Base-by-base conservation (phyloP, 2,888 invertebrate species). In the Tridacna gigas region DNA sequence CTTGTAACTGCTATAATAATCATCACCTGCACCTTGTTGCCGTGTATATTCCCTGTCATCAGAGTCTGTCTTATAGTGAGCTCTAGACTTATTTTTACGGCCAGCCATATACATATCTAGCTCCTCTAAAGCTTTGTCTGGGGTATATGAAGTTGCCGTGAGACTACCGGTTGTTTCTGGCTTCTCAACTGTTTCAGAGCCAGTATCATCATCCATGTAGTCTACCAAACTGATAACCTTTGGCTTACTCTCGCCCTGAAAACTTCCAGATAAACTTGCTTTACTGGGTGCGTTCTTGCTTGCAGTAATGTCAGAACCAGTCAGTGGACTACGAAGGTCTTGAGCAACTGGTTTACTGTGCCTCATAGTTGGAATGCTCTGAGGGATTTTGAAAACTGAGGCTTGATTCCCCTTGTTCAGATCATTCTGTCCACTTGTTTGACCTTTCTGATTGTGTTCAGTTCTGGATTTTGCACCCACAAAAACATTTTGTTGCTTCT, bases 81-180 rank as follows among this genome's bases (percentile, higher is more conserved):
- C 37, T 37, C 37, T 37, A 37, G 37, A 37, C 37, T 37, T n/a
- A n/a, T n/a, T n/a, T n/a, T n/a, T 75, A 56, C 61, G n/a, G 2
- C 75, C 9, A 25, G 74, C 71, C 18, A 56, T 65, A 66, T 82
- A 82, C 26, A 73, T 76, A 73, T 85, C 82, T 25, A 82, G 79
- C 48, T 85, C 85, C 77, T 85, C 74, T 20, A 85, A 28, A 20
- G 85, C 85, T 67, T 69, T 82, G n/a, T 82, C 56, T 47, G 79
- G 63, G 20, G 66, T 74, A 37, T 75, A 47, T 20, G 15, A 20
- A 56, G 15, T 56, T 15, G 56, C 3, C 2, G 20, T 15, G 18
- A 56, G 9, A 56, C 11, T 56, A 20, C 2, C 3, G 20, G 51
- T 51, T 51, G 51, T 51, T 51, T 15, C 18, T 15, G 56, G 9